phyloP scores from a whole-genome alignment of 2,797 vertebrate species.

The Bufotes viridis region DNA sequence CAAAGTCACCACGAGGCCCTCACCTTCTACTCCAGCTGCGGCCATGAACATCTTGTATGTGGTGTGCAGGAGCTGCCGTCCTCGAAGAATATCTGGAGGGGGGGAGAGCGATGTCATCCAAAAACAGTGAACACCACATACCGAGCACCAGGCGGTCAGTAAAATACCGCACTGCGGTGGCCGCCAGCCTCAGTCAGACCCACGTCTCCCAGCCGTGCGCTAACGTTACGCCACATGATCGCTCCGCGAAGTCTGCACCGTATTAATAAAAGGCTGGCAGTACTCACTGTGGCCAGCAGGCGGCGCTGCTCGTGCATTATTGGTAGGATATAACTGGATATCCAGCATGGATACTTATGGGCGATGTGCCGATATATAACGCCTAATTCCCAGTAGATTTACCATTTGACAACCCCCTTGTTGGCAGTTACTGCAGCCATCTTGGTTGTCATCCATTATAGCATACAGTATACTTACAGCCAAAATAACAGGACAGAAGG shows the following conservation, averaged over 20 bases:
- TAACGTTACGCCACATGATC: no score
- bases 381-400: no score
- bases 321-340: neutral
- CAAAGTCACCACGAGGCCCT: conserved; percentile 64
- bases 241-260: no score
- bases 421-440: neutral
- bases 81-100: conserved; percentile 80
- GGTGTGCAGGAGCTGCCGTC: conserved; percentile 90
- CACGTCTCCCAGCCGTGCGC: neutral
- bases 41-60: conserved; percentile 98
- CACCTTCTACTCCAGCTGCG: conserved; percentile 90
- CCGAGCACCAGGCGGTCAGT: no score
- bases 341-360: no score
- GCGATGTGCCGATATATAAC: no score
- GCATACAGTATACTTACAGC: conserved; percentile 78
- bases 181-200: no score
- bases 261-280: neutral
- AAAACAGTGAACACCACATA: neutral
- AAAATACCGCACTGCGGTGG: no score
- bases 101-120: neutral
- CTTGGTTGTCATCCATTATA: neutral
- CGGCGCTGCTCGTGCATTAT: neutral
- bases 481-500: conserved; percentile 89
- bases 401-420: neutral
- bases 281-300: neutral